Base-by-base conservation (phyloP, 2,113 vertebrate species). In the Pseudorasbora parva region DNA sequence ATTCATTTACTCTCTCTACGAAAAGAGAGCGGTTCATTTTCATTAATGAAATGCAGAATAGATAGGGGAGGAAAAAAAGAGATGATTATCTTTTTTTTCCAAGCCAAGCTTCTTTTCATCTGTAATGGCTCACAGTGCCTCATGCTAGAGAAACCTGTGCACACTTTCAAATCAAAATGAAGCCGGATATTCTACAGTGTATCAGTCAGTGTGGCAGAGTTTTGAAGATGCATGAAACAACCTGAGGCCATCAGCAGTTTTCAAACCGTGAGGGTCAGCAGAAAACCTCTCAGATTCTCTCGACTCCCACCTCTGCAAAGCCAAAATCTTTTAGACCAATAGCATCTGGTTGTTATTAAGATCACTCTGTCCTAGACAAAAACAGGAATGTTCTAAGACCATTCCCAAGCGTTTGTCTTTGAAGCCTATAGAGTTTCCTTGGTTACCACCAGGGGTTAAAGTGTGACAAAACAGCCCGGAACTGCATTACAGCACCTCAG, bases 291-390 rank as follows among this genome's bases (percentile, higher is more conserved):
- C 74, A 33, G 73, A 47, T 87, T 49, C 30, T 64, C 23, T 76
- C 21, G 30, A 19, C 73, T 12, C 37, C 66, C 69, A 47, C 62
- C 27, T 73, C 77, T 17, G 78, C 78, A 86, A 88, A 75, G 85
- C 88, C 88, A 90, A 89, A 88, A 86, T 81, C 81, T 87, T 37
- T 89, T 89, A 41, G 87, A 87, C 89, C 88, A 85, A 84, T 76
- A 87, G 89, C 90, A 93, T 92, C 88, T 91, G 92, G 92, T 91
- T 88, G 87, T 91, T 92, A 93, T 90, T 91, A 90, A 91, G 33
- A 87, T 90, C 64, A 87, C 88, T 82, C 59, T 82, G 77, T 88
- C 89, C 88, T 89, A 87, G 84, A 47, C 73, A 80, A 66, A 86
- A 88, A 85, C 59, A 66, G 86, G 73, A 89, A 86, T 86, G 85